Evolutionary conservation across 2,797 vertebrate species (phyloP).

Genomic region (Xiphophorus birchmanni): DNA sequence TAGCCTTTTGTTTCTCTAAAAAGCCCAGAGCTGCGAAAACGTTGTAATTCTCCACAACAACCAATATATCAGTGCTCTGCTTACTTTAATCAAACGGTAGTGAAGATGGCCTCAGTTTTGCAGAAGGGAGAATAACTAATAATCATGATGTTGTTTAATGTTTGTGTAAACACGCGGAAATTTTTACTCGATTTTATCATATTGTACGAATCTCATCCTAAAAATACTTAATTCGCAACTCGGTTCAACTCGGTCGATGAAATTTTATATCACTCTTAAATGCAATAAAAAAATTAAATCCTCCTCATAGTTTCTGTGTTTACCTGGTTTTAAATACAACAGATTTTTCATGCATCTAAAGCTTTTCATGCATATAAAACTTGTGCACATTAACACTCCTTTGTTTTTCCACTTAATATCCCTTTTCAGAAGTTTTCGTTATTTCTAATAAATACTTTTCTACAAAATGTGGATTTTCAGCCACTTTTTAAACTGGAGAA

Average conservation of each 20-base stretch:
- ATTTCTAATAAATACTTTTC: not conserved
- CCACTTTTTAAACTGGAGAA: not conserved
- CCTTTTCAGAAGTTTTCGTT: not conserved
- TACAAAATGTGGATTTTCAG: not conserved
- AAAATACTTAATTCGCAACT: not conserved
- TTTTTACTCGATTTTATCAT: not conserved
- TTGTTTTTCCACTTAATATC: not conserved
- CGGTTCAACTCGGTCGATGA: not conserved
- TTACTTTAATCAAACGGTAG: not conserved
- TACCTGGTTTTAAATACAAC: not conserved
- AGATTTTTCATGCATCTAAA: not conserved
- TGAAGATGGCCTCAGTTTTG: not conserved
- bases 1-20: not conserved
- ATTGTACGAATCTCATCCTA: not conserved
- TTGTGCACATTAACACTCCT: not conserved
- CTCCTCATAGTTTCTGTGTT: not conserved
- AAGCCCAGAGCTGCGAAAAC: not conserved
- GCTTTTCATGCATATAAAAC: not conserved
- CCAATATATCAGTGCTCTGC: not conserved
- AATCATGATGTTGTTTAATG: not conserved
- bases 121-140: not conserved
- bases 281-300: not conserved
- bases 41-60: not conserved
- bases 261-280: not conserved
- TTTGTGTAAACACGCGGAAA: not conserved